phyloP scores from a whole-genome alignment of 2,797 vertebrate species.

The Natrix natrix region DNA sequence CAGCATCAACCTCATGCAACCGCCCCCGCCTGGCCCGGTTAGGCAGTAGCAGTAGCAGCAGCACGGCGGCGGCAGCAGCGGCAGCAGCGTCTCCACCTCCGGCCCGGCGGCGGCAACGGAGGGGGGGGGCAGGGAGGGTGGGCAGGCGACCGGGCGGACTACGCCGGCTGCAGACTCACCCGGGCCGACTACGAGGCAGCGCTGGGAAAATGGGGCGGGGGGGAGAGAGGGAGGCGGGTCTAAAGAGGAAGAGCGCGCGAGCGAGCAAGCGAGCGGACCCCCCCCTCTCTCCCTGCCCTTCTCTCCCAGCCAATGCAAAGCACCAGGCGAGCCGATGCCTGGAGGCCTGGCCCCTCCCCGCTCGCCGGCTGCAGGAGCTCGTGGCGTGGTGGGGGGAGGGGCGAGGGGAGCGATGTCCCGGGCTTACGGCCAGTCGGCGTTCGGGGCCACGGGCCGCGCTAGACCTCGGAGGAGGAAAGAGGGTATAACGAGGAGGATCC shows the following conservation, averaged over 20 bases:
- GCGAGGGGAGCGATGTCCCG: neutral
- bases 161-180: neutral
- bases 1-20: slow-evolving; percentile 96
- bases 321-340: neutral
- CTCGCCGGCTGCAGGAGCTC: neutral
- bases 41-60: slow-evolving; percentile 17
- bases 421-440: neutral
- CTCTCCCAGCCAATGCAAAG: neutral
- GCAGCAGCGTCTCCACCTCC: neutral
- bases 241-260: neutral
- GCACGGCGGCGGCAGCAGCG: slow-evolving; percentile 7
- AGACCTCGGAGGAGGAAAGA: neutral
- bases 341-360: neutral
- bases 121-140: neutral
- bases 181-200: neutral
- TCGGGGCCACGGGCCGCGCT: neutral
- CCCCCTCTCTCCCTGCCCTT: no score
- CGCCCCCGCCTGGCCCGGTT: slow-evolving; percentile 60
- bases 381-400: neutral
- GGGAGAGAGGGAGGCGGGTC: neutral
- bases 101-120: slow-evolving; percentile 1
- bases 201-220: neutral
- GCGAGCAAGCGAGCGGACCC: neutral
- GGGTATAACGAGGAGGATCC: neutral
- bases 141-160: neutral